Conservation (phyloP, 2,888 invertebrate species). For the Eupithecia dodoneata region DNA sequence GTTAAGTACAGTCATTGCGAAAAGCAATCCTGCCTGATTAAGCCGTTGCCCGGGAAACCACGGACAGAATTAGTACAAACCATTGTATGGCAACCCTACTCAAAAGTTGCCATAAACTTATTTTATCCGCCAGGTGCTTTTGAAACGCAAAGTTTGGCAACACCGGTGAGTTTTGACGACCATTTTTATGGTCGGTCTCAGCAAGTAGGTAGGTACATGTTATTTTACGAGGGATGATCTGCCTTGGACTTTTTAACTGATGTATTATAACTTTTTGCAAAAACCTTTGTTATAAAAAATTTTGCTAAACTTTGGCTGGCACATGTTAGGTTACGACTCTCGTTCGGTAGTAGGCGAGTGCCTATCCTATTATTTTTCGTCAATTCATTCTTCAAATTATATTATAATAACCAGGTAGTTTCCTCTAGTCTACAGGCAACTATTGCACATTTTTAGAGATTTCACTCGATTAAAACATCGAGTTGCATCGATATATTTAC, state of each 20-base stretch:
- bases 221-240: slow-evolving; percentile 36
- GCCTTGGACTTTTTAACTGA: slow-evolving; percentile 8
- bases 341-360: too few species aligned
- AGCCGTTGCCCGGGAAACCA: neutral
- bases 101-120: slow-evolving; percentile 17
- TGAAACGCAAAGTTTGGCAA: slow-evolving; percentile 41
- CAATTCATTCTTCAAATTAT: too few species aligned
- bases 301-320: neutral
- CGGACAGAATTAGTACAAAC: neutral
- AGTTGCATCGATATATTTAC: too few species aligned
- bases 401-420: too few species aligned
- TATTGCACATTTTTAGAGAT: too few species aligned
- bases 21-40: neutral
- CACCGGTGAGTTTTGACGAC: slow-evolving; percentile 42
- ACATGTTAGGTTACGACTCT: neutral
- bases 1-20: neutral
- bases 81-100: slow-evolving; percentile 10
- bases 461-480: too few species aligned
- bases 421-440: too few species aligned
- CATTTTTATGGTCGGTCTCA: slow-evolving; percentile 44
- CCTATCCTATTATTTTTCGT: too few species aligned
- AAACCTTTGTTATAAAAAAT: neutral
- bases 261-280: neutral
- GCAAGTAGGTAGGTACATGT: slow-evolving; percentile 32
- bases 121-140: slow-evolving; percentile 43